Conservation (phyloP, 2,888 invertebrate genomes). For the Drosophila sordidula region DNA sequence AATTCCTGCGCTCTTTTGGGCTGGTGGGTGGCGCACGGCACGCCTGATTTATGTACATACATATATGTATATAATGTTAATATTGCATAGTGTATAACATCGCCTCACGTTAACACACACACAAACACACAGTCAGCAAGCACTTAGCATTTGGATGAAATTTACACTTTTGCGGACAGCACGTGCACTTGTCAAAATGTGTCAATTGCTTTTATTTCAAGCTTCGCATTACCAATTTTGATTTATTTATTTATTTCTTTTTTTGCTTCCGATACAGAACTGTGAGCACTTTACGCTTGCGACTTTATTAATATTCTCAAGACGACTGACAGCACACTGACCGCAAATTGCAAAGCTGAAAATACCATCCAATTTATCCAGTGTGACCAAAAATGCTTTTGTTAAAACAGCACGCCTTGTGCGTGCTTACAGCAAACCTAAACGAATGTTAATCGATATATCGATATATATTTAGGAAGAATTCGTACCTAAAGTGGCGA, state of each 20-base stretch:
- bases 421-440: background rate
- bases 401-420: background rate
- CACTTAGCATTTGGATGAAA: constrained; percentile 20
- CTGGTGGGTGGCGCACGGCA: constrained; percentile 35
- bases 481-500: background rate
- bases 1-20: constrained; percentile 43
- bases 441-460: constrained; percentile 6
- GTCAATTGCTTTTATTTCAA: constrained; percentile 24
- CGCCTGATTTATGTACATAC: constrained; percentile 37
- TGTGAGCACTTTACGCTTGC: constrained; percentile 7
- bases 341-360: constrained; percentile 13
- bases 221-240: constrained; percentile 52
- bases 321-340: constrained; percentile 37
- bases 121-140: constrained; percentile 16
- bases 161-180: constrained; percentile 28
- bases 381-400: constrained; percentile 26
- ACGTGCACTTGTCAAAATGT: constrained; percentile 43
- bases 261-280: constrained; percentile 34
- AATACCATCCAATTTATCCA: constrained; percentile 17
- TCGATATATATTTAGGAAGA: constrained; percentile 5
- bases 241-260: constrained; percentile 47
- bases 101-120: constrained; percentile 35
- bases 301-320: constrained; percentile 47
- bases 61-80: constrained; percentile 24
- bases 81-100: constrained; percentile 33